Evolutionary conservation across 2,797 vertebrate genomes (phyloP).

Genomic region (Tokudaia muenninki): DNA sequence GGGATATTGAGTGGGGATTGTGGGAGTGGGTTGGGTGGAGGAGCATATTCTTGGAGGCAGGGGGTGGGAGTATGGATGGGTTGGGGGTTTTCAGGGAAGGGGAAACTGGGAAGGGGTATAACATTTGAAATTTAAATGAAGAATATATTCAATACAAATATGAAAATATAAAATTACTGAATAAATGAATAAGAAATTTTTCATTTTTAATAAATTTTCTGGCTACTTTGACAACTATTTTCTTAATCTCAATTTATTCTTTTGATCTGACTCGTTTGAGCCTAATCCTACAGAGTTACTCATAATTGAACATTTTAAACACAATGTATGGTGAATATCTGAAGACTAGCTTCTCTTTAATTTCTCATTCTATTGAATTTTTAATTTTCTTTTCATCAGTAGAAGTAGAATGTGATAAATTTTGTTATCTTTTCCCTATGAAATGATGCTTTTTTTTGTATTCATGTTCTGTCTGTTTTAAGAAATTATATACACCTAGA

Average conservation of each 20-base stretch:
- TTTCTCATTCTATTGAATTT: not conserved
- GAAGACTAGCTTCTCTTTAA: not conserved
- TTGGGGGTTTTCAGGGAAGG: too few relatives aligned
- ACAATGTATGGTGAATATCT: not conserved
- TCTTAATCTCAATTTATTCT: not conserved
- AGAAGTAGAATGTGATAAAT: not conserved
- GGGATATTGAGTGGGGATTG: too few relatives aligned
- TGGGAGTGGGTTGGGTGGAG: too few relatives aligned
- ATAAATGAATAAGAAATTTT: not conserved
- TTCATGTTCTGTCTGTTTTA: not conserved
- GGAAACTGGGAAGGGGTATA: too few relatives aligned
- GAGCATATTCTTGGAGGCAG: too few relatives aligned
- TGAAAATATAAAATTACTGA: not conserved
- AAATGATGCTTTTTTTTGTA: not conserved
- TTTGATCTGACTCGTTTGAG: conserved; percentile 14
- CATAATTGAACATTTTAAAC: not conserved
- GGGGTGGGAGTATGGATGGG: too few relatives aligned
- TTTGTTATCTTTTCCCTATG: not conserved
- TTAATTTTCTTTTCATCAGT: not conserved
- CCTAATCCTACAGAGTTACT: not conserved
- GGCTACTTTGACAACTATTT: not conserved
- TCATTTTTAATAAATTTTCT: not conserved
- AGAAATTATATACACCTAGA: not conserved
- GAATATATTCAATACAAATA: too few relatives aligned
- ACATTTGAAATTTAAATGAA: too few relatives aligned